Conservation (phyloP, 1,140 invertebrate genomes). For the Euglossa dilemma region DNA sequence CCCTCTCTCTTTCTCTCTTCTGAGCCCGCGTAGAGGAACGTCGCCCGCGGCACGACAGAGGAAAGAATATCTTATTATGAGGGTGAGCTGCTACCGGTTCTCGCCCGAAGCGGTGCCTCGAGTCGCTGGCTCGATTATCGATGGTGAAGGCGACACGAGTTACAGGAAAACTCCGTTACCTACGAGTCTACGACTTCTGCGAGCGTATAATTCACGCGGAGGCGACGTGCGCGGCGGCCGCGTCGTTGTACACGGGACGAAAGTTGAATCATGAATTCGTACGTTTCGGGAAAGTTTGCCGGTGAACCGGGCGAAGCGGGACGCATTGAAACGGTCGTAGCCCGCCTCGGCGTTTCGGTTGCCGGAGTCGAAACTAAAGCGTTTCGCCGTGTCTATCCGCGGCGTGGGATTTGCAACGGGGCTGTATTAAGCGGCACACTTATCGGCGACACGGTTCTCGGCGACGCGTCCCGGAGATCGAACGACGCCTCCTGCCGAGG, state of each 20-base stretch:
- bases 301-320: neutral
- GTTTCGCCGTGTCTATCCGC: constrained; percentile 13
- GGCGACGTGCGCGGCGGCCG: constrained; percentile 24
- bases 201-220: constrained; percentile 50
- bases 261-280: constrained; percentile 64
- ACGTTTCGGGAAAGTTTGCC: constrained; percentile 54
- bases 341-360: neutral
- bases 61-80: constrained; percentile 30
- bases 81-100: neutral
- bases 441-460: constrained; percentile 51
- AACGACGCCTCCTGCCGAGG: constrained; percentile 13
- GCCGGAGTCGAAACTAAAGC: constrained; percentile 4
- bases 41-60: neutral
- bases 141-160: neutral
- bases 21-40: neutral
- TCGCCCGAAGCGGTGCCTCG: neutral
- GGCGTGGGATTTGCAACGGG: constrained; percentile 23
- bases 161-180: constrained; percentile 7
- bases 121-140: constrained; percentile 23
- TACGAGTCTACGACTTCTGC: neutral
- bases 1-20: too few species aligned
- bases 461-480: constrained; percentile 9
- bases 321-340: constrained; percentile 24
- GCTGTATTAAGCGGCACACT: constrained; percentile 48
- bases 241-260: constrained; percentile 25